Evolutionary conservation across 2,888 invertebrate species (phyloP).

Genomic region (Ormyrus labotus): DNA sequence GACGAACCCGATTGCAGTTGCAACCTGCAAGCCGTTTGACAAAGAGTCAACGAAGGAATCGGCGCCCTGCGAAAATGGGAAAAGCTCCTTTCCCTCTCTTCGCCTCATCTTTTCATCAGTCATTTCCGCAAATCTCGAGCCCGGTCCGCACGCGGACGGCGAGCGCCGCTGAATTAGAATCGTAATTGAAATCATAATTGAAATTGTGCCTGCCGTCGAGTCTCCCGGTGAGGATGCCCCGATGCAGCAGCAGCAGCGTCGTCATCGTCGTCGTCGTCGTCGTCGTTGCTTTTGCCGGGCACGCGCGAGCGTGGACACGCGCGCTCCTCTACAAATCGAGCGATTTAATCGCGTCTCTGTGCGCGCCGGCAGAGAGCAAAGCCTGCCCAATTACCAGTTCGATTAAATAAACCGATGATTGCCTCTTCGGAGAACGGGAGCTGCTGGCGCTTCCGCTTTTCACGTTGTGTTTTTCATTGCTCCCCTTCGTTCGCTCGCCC

Average conservation of each 20-base stretch:
- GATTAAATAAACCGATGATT: conserved; percentile 73
- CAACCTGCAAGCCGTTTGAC: too few relatives aligned
- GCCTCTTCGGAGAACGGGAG: conserved; percentile 54
- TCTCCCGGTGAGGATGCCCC: conserved; percentile 35
- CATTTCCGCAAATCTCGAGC: conserved; percentile 47
- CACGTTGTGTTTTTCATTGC: conserved; percentile 30
- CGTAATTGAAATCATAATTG: conserved; percentile 59
- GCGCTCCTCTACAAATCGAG: conserved; percentile 52
- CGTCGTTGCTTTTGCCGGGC: conserved; percentile 4
- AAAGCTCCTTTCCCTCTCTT: conserved; percentile 14
- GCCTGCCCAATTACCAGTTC: conserved; percentile 68
- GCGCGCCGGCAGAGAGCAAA: conserved; percentile 57
- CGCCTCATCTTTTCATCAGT: conserved; percentile 41
- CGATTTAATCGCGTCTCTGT: conserved; percentile 59
- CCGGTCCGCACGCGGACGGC: neutral
- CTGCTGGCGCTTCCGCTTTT: conserved; percentile 34
- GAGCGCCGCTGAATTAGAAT: conserved; percentile 51
- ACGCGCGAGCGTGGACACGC: conserved; percentile 2
- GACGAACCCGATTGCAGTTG: too few relatives aligned
- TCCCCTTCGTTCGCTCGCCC: neutral
- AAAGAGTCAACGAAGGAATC: conserved; percentile 2
- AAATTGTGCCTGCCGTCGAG: conserved; percentile 35
- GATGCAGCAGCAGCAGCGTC: conserved; percentile 1
- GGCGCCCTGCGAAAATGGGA: conserved; percentile 39
- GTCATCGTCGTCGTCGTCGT: neutral